A percentile compares a stretch with the other conserved stretches of the same genome.
Evolutionary conservation across 2,113 vertebrate species (phyloP).

Genomic region (Leptobrachium ailaonicum): DNA sequence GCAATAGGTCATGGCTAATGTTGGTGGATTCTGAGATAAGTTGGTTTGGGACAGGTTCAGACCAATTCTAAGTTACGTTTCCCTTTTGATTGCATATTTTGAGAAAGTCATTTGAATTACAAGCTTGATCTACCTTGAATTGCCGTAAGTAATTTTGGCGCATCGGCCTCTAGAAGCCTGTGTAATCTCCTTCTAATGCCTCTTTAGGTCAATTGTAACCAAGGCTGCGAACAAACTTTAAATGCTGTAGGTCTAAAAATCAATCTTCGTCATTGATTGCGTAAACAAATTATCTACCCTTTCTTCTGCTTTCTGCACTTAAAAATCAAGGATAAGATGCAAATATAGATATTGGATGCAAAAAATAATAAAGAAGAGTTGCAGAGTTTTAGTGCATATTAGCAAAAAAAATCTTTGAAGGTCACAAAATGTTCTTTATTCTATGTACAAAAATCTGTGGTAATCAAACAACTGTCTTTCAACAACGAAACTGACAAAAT

Average conservation of each 20-base stretch:
- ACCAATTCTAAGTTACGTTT: no score
- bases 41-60: no score
- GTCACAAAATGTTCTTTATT: background rate
- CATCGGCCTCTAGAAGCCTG: no score
- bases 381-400: no score
- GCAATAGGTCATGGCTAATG: no score
- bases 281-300: background rate
- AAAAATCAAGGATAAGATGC: background rate
- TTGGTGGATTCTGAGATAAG: no score
- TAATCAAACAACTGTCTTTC: background rate
- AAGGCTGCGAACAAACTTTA: background rate
- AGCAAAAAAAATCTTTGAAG: background rate
- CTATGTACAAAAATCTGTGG: background rate
- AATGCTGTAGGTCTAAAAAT: background rate
- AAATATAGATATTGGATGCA: background rate
- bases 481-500: constrained; percentile 17
- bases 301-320: background rate
- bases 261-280: background rate
- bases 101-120: no score
- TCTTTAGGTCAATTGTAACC: no score
- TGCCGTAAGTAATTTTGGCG: no score
- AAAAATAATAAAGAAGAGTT: background rate
- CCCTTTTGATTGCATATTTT: no score
- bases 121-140: no score
- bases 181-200: no score